Evolutionary conservation across 2,797 vertebrate species (phyloP), one percentile per base, ranked within the genome.

Genomic region (Hyperoplus immaculatus): DNA sequence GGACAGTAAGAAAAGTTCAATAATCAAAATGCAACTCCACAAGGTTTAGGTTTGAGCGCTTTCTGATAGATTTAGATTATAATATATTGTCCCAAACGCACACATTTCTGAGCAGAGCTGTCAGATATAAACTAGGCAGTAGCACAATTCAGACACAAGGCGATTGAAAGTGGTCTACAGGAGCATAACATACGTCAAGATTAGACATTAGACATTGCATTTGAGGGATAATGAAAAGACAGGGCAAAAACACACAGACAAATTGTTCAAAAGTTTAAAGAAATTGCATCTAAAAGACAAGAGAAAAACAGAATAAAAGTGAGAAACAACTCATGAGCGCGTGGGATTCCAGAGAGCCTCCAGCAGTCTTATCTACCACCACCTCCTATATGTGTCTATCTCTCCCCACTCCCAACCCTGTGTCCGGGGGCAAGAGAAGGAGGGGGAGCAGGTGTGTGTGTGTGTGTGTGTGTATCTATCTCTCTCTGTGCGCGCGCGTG

Each of bases 371-470:
- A 6, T 50, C 2, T 5, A 60, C 13, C 70, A 64, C 36, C 68
- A 43, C 14, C 21, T 58, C 55, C 43, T 68, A 0, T 49, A 56
- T 56, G 58, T 42, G 38, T 15, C 21, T 56, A 12, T 0, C 46
- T 18, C 4, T 14, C 55, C 36, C n/a, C 2, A 1, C 85, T 15
- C 46, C 42, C 55, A 54, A 0, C 4, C 62, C 11, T 46, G 42
- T 57, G 54, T 47, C 38, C 8, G 3, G 13, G 45, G 43, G 55
- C 29, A 47, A 61, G 66, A 75, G 72, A 55, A 84, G 83, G 82
- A 87, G 86, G 84, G 70, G 90, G 74, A 93, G 92, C 91, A 92
- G 92, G 92, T 92, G 90, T 29, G 29, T 29, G 29, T 29, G 29
- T 29, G 29, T 29, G 29, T 29, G 29, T 29, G 29, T 29, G 29